These are phyloP conservation scores for Pelecanus crispus DNA, from an alignment of 2,113 vertebrate genomes.

Conservation along the genomic window DNA sequence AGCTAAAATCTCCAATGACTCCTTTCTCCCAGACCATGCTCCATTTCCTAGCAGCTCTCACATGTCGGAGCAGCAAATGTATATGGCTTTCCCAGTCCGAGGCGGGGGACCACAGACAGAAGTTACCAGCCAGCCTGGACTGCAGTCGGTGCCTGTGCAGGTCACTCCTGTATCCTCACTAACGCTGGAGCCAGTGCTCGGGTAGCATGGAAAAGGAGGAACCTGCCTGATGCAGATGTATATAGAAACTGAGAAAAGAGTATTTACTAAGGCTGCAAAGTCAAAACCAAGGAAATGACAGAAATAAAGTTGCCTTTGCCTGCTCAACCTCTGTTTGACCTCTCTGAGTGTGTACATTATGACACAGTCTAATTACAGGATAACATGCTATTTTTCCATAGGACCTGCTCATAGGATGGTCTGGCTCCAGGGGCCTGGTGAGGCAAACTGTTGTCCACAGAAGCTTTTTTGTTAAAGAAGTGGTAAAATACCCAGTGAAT, in stretches of 20 bases:
- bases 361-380: neutral
- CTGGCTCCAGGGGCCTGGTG: neutral
- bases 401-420: neutral
- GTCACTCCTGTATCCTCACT: neutral
- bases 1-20: neutral
- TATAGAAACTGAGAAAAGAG: neutral
- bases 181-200: accelerated
- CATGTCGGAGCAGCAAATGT: neutral
- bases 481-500: neutral
- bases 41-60: neutral
- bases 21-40: neutral
- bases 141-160: neutral
- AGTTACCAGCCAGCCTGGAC: neutral
- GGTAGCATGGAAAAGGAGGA: neutral
- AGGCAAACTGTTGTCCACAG: neutral
- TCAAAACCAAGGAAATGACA: neutral
- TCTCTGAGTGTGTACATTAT: neutral
- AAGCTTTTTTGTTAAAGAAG: neutral
- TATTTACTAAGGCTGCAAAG: neutral
- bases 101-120: neutral
- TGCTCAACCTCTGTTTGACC: neutral
- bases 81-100: neutral
- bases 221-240: neutral
- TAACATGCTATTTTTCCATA: neutral
- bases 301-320: neutral